These are phyloP conservation scores for Ferdinandea cuprea DNA, from an alignment of 2,888 invertebrate genomes.

Conservation along the genomic window DNA sequence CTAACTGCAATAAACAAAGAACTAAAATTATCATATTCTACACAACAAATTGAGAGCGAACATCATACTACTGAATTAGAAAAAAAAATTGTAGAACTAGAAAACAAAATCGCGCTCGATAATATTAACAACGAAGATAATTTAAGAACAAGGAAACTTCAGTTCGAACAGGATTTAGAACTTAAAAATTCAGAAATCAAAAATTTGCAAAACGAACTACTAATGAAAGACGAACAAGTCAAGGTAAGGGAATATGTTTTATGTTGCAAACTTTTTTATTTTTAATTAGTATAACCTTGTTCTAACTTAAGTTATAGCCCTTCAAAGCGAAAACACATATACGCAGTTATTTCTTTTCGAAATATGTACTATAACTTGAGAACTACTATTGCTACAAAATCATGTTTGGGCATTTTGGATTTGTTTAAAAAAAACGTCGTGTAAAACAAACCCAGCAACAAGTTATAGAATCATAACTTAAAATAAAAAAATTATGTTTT, in stretches of 20 bases:
- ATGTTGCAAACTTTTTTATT: not conserved
- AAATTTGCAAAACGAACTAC: conserved; percentile 16
- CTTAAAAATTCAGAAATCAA: not conserved
- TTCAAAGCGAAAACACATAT: no score
- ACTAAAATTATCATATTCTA: conserved; percentile 19
- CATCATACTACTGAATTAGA: conserved; percentile 45
- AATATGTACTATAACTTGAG: no score
- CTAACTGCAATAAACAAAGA: conserved; percentile 55
- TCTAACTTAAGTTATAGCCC: no score
- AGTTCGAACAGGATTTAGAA: conserved; percentile 24
- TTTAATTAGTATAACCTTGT: not conserved
- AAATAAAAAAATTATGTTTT: no score
- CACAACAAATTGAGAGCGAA: conserved; percentile 24
- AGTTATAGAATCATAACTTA: no score
- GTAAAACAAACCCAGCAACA: no score
- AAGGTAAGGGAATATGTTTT: conserved; percentile 33
- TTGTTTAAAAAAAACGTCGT: no score
- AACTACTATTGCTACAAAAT: no score
- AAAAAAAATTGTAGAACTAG: conserved; percentile 40
- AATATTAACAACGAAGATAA: conserved; percentile 23
- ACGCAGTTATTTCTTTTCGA: no score
- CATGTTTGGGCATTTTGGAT: no score
- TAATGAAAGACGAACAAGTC: conserved; percentile 28
- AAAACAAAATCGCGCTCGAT: not conserved
- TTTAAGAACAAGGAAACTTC: not conserved